Percentiles rank a stretch among this genome's conserved stretches.
Evolutionary conservation across 2,113 vertebrate genomes (phyloP).

Genomic region (Vanacampus margaritifer): DNA sequence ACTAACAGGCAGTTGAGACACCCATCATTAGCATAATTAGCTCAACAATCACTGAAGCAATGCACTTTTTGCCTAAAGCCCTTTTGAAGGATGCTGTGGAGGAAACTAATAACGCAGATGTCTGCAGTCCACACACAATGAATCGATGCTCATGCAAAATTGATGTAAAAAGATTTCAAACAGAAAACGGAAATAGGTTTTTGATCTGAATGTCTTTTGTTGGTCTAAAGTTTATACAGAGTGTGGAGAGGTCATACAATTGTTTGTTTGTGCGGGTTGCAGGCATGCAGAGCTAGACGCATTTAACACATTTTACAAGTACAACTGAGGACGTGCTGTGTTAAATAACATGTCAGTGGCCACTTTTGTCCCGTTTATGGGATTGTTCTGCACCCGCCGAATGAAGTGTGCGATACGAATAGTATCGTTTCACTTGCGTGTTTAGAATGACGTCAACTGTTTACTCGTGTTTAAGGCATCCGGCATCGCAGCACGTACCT

Average conservation of each 20-base stretch:
- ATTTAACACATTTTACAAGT: conserved; percentile 55
- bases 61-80: conserved; percentile 14
- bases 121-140: conserved; percentile 1
- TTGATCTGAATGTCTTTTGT: not conserved
- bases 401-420: conserved; percentile 18
- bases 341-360: conserved; percentile 38
- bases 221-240: conserved; percentile 15
- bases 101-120: conserved; percentile 19
- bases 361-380: conserved; percentile 10
- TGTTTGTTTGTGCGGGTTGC: not conserved
- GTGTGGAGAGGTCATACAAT: conserved; percentile 56
- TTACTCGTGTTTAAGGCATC: not conserved
- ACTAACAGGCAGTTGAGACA: conserved; percentile 21
- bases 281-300: conserved; percentile 39
- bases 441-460: not conserved
- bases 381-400: conserved; percentile 6
- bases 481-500: conserved; percentile 8
- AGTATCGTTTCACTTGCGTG: conserved; percentile 6
- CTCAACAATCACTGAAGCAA: conserved; percentile 37
- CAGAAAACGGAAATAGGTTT: not conserved
- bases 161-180: not conserved
- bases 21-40: conserved; percentile 37
- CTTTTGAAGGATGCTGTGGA: conserved; percentile 8
- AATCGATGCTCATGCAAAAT: not conserved
- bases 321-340: conserved; percentile 41